Evolutionary conservation across 2,113 vertebrate genomes (phyloP), one percentile per base, ranked within the genome.

Genomic region (Megaceryle maxima): DNA sequence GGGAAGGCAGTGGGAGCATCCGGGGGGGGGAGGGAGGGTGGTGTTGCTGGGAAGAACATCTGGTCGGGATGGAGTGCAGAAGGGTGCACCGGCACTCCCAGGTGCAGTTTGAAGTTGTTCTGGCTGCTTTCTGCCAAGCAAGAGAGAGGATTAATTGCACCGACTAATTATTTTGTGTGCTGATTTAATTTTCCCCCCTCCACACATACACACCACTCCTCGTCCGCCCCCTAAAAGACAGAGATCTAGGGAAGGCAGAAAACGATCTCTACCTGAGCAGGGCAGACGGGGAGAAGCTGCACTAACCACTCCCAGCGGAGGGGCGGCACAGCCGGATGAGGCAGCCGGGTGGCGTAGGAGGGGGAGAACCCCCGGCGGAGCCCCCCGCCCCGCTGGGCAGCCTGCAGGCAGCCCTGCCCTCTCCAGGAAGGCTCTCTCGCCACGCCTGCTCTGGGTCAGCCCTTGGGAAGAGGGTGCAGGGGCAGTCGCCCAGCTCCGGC

Each of bases 381-480:
- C 77, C 73, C 82, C 75, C 17, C 63, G 13, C 70, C 86, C 74
- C 12, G 1, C 67, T 8, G 31, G 46, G 59, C 91, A 88, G 91
- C 83, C 87, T 20, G 57, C 59, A 57, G 74, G 69, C 84, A 91
- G 92, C 62, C 55, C 94, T 94, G 39, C 72, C 86, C 59, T 69
- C 88, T n/a, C 85, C 62, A 9, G 79, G 14, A 90, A 73, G 55
- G 59, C 19, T 53, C 29, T 28, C 13, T 69, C 13, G n/a, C 64
- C 81, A 55, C 91, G 53, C 83, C 94, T 59, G 72, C 68, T 86
- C 62, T 9, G 64, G 92, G 68, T 37, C 51, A 96, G 86, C 91
- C 75, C 64, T 33, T 22, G 48, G 48, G 48, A 83, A 24, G 51
- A 86, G 44, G 21, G 68, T 24, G 51, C 59, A 16, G 43, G 44